Conservation (phyloP, 2,113 vertebrate genomes). For the Neodontobutis hainanensis region DNA sequence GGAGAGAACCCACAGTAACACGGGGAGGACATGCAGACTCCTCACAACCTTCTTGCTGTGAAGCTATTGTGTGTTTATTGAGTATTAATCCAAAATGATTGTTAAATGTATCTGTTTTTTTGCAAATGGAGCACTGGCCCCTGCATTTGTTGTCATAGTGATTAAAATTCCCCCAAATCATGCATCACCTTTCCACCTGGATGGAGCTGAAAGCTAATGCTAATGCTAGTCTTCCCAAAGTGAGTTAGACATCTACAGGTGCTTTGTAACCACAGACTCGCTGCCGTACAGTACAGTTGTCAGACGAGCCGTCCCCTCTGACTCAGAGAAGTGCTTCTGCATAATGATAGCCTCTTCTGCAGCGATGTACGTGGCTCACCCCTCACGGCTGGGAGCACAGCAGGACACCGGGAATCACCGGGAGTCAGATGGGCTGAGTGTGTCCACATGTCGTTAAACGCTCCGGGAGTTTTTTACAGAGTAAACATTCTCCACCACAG, state of each 20-base stretch:
- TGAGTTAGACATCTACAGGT: slow-evolving; percentile 1
- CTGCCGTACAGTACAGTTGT: not conserved
- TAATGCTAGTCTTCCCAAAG: no score
- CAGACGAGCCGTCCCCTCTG: slow-evolving; percentile 21
- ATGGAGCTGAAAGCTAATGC: no score
- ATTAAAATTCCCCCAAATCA: no score
- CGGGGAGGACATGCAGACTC: no score
- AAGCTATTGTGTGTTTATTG: no score
- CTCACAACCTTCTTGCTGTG: no score
- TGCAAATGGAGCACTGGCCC: no score
- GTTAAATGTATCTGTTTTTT: no score
- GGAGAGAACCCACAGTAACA: no score
- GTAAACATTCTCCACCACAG: slow-evolving; percentile 24
- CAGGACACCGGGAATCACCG: slow-evolving; percentile 11
- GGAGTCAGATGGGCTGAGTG: slow-evolving; percentile 27
- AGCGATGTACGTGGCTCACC: slow-evolving; percentile 26
- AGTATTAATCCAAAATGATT: no score
- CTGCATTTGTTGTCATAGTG: no score
- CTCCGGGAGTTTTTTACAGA: slow-evolving; percentile 22
- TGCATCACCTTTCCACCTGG: no score
- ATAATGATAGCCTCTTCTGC: slow-evolving; percentile 34
- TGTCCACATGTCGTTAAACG: slow-evolving; percentile 28
- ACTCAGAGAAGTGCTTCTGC: slow-evolving; percentile 25
- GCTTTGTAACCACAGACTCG: not conserved
- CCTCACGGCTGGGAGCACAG: slow-evolving; percentile 18